phyloP scores from a whole-genome alignment of 2,113 vertebrate genomes.

The Corythornis madagascariensis region DNA sequence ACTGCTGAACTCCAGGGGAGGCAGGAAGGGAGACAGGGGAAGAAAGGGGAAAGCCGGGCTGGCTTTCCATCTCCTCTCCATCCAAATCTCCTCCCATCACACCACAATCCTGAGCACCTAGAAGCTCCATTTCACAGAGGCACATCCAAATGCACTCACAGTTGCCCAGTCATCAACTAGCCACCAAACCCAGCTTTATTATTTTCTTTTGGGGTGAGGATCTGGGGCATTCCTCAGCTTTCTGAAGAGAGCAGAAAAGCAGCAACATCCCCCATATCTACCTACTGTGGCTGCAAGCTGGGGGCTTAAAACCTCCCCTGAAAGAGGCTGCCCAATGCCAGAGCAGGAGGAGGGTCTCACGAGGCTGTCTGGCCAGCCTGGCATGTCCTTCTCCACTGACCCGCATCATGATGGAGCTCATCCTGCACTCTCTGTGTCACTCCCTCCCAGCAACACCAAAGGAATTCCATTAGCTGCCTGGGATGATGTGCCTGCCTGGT shows the following conservation, averaged over 20 bases:
- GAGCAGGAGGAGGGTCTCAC: neutral
- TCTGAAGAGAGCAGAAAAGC: neutral
- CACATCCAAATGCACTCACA: rapidly evolving
- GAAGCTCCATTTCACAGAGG: neutral
- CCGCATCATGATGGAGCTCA: rapidly evolving
- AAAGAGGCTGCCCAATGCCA: neutral
- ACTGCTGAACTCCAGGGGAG: neutral
- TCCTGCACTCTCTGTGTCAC: neutral
- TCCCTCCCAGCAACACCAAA: neutral
- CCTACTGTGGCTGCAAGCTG: neutral
- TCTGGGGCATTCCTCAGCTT: neutral
- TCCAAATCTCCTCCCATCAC: neutral
- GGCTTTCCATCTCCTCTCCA: neutral
- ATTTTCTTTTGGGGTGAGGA: neutral
- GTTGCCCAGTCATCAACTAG: neutral
- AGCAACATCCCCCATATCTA: neutral
- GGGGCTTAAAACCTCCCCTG: neutral
- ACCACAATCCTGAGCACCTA: neutral
- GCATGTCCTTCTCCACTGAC: neutral
- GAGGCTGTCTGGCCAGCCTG: neutral
- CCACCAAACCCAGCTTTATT: neutral
- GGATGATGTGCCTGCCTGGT: neutral
- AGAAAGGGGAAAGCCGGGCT: neutral
- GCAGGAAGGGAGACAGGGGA: neutral
- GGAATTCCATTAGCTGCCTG: neutral